A percentile compares a stretch with the other conserved stretches of the same genome.
Evolutionary conservation across 2,113 vertebrate species (phyloP).

Genomic region (Rhagologus leucostigma): DNA sequence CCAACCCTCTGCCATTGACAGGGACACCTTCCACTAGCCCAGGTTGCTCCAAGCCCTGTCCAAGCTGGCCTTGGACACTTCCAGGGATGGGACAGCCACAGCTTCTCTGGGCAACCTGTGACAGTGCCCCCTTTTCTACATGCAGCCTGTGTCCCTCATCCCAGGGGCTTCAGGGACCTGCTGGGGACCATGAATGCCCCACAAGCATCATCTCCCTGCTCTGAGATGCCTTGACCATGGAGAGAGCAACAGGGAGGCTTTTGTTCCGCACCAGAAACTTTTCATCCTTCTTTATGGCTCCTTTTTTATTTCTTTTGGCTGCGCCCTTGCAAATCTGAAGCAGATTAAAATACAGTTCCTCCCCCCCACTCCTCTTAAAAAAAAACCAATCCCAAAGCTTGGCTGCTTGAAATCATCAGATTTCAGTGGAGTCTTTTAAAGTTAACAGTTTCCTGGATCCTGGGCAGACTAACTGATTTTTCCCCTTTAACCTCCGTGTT

Average conservation of each 20-base stretch:
- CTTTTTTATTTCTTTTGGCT: constrained; percentile 52
- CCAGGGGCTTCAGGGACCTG: background rate
- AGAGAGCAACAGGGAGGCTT: constrained; percentile 8
- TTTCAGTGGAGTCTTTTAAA: constrained; percentile 2
- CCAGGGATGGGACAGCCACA: background rate
- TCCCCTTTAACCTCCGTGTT: background rate
- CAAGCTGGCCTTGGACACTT: background rate
- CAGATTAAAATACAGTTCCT: constrained; percentile 28
- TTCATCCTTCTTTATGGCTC: background rate
- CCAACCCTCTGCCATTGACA: background rate
- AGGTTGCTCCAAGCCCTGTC: background rate
- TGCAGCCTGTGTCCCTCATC: background rate
- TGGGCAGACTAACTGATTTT: background rate
- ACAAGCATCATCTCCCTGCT: background rate
- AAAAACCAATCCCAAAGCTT: background rate
- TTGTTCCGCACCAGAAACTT: constrained; percentile 13
- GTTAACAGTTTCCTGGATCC: constrained; percentile 54
- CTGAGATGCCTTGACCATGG: background rate
- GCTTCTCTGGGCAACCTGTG: background rate
- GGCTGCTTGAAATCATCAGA: constrained; percentile 13
- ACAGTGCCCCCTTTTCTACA: background rate
- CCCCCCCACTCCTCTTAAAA: background rate
- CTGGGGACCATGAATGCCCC: background rate
- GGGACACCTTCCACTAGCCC: too few species aligned
- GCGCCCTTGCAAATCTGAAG: background rate